Percentiles rank a stretch among this genome's conserved stretches.
Conservation (phyloP, 2,113 vertebrate species). For the Callocephalon fimbriatum region DNA sequence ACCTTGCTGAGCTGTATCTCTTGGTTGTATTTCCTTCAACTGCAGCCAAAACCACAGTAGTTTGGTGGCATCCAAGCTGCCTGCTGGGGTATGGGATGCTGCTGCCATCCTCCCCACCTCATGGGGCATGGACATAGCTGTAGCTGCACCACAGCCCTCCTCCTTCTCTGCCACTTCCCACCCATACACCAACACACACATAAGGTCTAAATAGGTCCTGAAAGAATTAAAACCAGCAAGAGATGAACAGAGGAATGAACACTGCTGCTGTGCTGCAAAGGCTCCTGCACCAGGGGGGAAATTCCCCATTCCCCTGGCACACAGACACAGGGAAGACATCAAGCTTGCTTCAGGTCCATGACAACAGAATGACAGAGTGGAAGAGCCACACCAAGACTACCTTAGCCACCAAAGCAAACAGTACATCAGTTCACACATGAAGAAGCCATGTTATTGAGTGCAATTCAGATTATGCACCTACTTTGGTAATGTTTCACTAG, state of each 20-base stretch:
- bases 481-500: background rate
- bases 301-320: background rate
- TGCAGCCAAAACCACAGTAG: background rate
- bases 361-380: background rate
- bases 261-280: background rate
- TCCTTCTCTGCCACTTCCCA: background rate
- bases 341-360: background rate
- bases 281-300: background rate
- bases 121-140: rapidly evolving
- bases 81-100: rapidly evolving
- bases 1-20: rapidly evolving
- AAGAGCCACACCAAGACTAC: background rate
- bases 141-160: no score
- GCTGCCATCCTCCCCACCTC: background rate
- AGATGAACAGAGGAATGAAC: background rate
- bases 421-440: background rate
- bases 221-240: background rate
- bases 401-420: background rate
- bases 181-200: background rate
- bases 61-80: background rate
- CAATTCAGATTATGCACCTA: background rate
- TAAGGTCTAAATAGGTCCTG: background rate
- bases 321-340: rapidly evolving
- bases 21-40: background rate
- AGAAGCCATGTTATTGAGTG: background rate